These are phyloP conservation scores for Epicauta chinensis DNA, from an alignment of 1,140 invertebrate species.

Conservation along the genomic window DNA sequence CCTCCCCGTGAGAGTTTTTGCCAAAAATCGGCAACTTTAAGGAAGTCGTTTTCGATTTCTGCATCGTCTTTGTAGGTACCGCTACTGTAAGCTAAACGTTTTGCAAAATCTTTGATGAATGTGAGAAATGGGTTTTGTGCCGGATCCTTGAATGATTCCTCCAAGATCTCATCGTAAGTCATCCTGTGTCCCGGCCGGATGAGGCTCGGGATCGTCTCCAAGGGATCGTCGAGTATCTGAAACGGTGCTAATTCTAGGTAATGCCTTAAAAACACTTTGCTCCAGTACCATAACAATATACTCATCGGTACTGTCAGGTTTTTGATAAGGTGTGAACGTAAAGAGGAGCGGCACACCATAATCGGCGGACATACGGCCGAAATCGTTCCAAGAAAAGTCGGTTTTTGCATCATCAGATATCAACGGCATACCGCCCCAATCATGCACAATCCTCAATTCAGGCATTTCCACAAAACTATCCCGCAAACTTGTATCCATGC, in stretches of 20 bases:
- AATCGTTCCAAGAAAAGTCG: constrained; percentile 28
- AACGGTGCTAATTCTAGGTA: too few relatives aligned
- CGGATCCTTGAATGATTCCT: constrained; percentile 19
- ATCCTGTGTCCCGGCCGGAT: constrained; percentile 5
- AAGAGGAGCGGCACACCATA: constrained; percentile 34
- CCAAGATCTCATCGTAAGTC: constrained; percentile 21
- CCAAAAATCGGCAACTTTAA: constrained; percentile 13
- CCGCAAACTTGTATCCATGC: constrained; percentile 11
- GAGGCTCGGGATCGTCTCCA: constrained; percentile 9
- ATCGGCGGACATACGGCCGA: constrained; percentile 27
- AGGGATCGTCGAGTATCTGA: constrained; percentile 16
- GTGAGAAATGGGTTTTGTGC: constrained; percentile 18
- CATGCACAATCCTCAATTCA: not conserved
- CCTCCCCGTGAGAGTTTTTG: constrained; percentile 11
- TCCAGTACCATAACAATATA: constrained; percentile 10
- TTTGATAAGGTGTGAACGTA: constrained; percentile 14
- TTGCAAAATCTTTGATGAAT: constrained; percentile 22
- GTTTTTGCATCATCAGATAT: not conserved
- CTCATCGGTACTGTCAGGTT: constrained; percentile 15
- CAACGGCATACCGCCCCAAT: constrained; percentile 11
- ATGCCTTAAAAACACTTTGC: too few relatives aligned
- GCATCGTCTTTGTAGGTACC: not conserved
- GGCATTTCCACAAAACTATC: not conserved
- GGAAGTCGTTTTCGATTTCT: not conserved
- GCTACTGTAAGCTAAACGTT: not conserved